Percentiles rank a stretch among this genome's conserved stretches.
Conservation (phyloP, 2,113 vertebrate species). For the Manacus vitellinus region DNA sequence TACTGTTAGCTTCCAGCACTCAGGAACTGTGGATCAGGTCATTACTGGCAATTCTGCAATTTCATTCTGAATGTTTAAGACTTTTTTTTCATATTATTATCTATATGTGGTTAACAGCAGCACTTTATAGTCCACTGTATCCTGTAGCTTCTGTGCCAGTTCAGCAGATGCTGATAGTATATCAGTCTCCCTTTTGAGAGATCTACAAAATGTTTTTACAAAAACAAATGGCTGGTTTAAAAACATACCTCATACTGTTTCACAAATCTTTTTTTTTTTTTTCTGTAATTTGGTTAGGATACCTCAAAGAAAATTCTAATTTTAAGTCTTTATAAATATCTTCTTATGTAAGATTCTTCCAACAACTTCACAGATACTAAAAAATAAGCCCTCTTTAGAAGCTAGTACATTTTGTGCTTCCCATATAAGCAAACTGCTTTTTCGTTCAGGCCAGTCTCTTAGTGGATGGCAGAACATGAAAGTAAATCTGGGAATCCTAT, state of each 20-base stretch:
- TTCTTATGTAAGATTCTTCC: slow-evolving; percentile 26
- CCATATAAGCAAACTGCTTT: not conserved
- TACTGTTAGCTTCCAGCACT: not conserved
- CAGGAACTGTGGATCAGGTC: not conserved
- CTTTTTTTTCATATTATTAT: not conserved
- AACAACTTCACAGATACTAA: slow-evolving; percentile 27
- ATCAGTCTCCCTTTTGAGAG: not conserved
- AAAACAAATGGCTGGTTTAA: not conserved
- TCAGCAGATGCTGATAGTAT: not conserved
- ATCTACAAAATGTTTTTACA: not conserved
- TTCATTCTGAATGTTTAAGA: not conserved
- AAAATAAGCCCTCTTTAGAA: slow-evolving; percentile 12
- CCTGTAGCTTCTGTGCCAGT: not conserved
- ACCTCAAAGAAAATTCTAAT: slow-evolving; percentile 36
- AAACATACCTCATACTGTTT: not conserved
- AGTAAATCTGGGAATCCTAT: not conserved
- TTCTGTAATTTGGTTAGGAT: not conserved
- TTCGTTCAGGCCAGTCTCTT: not conserved
- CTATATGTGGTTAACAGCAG: not conserved
- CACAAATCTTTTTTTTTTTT: not conserved
- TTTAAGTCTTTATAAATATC: slow-evolving; percentile 41
- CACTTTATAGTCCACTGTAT: not conserved
- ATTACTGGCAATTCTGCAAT: not conserved
- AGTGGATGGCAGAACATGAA: not conserved
- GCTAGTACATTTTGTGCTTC: slow-evolving; percentile 13